A percentile compares a stretch with the other conserved stretches of the same genome.
These are phyloP conservation scores for Calameuta idolon DNA, from an alignment of 2,888 invertebrate species.

Conservation along the genomic window DNA sequence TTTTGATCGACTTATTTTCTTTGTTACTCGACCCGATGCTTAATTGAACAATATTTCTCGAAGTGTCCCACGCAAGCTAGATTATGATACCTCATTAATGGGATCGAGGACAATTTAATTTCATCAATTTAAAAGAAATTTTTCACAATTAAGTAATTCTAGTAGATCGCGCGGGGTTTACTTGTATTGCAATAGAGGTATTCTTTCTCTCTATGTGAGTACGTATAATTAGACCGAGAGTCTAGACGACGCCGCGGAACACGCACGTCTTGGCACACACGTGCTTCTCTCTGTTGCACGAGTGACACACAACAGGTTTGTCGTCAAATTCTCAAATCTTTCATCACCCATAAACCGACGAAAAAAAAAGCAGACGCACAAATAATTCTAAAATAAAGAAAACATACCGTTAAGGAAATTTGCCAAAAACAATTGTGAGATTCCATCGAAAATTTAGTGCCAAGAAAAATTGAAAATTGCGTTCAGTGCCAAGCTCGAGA, in stretches of 20 bases:
- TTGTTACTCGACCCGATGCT: not conserved
- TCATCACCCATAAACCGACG: not conserved
- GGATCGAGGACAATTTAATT: not conserved
- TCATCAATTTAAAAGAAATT: not conserved
- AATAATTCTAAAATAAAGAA: not conserved
- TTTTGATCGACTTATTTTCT: not conserved
- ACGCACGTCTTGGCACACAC: constrained; percentile 22
- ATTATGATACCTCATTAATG: not conserved
- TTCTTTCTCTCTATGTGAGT: not conserved
- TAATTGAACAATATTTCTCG: not conserved
- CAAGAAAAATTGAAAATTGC: not conserved
- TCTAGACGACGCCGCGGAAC: constrained; percentile 10
- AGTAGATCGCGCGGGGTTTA: not conserved
- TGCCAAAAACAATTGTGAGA: not conserved
- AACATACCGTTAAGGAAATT: not conserved
- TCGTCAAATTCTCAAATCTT: not conserved
- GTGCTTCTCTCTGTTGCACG: constrained; percentile 16
- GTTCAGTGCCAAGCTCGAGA: not conserved
- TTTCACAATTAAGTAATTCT: not conserved
- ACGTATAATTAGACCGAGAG: constrained; percentile 19
- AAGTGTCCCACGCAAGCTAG: not conserved
- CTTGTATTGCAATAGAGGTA: not conserved
- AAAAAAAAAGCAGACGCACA: not conserved
- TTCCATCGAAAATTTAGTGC: not conserved
- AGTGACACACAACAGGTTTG: constrained; percentile 14